Evolutionary conservation across 1,140 invertebrate genomes (phyloP), one percentile per base, ranked within the genome.

Genomic region (Polyergus mexicanus): DNA sequence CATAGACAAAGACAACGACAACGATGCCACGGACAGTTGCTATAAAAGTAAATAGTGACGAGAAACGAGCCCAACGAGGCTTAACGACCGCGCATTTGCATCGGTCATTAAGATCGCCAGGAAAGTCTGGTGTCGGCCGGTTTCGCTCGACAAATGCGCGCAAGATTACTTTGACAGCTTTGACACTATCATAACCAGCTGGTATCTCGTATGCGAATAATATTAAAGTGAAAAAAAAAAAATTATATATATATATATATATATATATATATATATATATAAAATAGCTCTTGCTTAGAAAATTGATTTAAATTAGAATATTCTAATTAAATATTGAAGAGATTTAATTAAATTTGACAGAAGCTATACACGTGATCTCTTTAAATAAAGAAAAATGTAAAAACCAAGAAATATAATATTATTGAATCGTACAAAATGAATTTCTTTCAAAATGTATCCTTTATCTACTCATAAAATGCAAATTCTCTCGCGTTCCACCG

Each of bases 81-180:
- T 89, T 92, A 93, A 93, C 90, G 81, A 89, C 85, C 7, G 88
- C 41, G 76, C 88, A 92, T 93, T 93, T 93, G 91, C 90, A 92
- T 92, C 87, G 81, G 87, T 91, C 91, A 90, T 93, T 92, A 92
- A 92, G 87, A 86, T 65, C 66, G 72, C 56, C 87, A 86, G 75
- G 78, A 84, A 85, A 88, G 88, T 87, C 77, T 47, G 74, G 32
- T 16, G 72, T 77, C 75, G 41, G 41, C 44, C 35, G 32, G 28
- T 66, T 80, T 71, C 16, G 72, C 68, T 71, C 7, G 32, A 86
- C 84, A 80, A 88, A 86, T 66, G 81, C 66, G 41, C 19, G 51
- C 75, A 47, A 69, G 86, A 68, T 35, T 32, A 58, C n/a, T n/a
- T n/a, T n/a, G n/a, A n/a, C n/a, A 62, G 19, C 32, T 38, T 77